Conservation (phyloP, 2,888 invertebrate species). For the Lucinisca nassula region DNA sequence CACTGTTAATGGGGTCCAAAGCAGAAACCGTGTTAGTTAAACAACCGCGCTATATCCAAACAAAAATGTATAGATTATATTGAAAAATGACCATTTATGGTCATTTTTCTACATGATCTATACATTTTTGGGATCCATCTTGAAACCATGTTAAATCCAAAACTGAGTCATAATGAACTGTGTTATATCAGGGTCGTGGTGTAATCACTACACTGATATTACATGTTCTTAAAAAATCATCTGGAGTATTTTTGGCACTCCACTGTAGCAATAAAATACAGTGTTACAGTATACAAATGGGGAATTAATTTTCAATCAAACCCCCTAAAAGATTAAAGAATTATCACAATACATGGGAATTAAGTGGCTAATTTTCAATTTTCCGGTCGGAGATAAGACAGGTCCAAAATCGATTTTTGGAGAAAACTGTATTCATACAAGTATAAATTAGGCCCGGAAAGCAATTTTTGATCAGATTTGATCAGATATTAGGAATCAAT, state of each 20-base stretch:
- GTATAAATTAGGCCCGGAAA: background rate
- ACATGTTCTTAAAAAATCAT: too few relatives aligned
- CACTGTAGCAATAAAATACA: background rate
- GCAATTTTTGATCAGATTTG: conserved; percentile 1
- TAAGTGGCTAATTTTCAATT: conserved; percentile 2
- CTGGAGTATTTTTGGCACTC: background rate
- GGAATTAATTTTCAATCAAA: background rate
- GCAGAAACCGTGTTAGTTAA: too few relatives aligned
- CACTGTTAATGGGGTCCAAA: too few relatives aligned
- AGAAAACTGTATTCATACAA: conserved; percentile 4
- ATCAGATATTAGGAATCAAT: background rate
- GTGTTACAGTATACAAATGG: background rate
- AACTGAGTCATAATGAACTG: too few relatives aligned
- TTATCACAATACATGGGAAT: background rate
- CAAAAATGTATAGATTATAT: too few relatives aligned
- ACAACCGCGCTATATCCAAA: too few relatives aligned
- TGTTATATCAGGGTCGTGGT: too few relatives aligned
- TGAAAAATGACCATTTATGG: too few relatives aligned
- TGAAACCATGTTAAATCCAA: too few relatives aligned
- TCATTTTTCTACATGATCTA: too few relatives aligned
- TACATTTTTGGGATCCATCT: too few relatives aligned
- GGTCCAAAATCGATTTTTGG: background rate
- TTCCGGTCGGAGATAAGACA: background rate
- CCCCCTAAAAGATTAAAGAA: background rate
- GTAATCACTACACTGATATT: too few relatives aligned